phyloP scores from a whole-genome alignment of 2,113 vertebrate genomes.

The Pteronura brasiliensis region DNA sequence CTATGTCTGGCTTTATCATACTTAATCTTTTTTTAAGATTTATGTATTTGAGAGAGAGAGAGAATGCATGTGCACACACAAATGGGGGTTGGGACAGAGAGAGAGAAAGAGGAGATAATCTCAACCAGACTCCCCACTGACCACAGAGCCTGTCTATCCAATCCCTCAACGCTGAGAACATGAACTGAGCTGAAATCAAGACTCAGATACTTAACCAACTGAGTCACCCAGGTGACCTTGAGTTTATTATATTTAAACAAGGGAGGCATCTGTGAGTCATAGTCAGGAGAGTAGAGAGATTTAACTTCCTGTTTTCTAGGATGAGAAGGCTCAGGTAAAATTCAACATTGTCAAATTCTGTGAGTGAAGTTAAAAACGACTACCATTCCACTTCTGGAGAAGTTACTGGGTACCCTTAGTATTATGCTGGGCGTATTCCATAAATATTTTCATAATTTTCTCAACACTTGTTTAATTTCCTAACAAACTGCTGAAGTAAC shows the following conservation, averaged over 20 bases:
- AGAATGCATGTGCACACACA: background rate
- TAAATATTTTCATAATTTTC: background rate
- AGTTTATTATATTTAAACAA: background rate
- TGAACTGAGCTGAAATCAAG: background rate
- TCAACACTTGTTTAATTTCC: background rate
- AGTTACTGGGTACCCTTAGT: background rate
- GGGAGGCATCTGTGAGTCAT: background rate
- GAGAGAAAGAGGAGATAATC: background rate
- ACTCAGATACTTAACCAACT: background rate
- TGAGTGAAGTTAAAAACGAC: background rate
- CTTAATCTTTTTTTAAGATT: background rate
- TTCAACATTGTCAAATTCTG: background rate
- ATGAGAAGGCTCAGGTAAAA: background rate
- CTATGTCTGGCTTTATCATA: background rate
- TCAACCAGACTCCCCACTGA: background rate
- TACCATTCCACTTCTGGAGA: background rate
- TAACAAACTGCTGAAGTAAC: background rate
- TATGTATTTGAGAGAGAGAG: background rate
- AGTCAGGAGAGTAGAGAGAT: background rate
- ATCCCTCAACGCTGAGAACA: background rate
- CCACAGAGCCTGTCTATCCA: background rate
- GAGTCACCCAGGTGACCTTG: background rate
- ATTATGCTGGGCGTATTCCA: background rate
- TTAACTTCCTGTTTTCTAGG: background rate
- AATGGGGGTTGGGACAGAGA: background rate